Conservation (phyloP, 1,140 invertebrate species). For the Bombus breviceps region DNA sequence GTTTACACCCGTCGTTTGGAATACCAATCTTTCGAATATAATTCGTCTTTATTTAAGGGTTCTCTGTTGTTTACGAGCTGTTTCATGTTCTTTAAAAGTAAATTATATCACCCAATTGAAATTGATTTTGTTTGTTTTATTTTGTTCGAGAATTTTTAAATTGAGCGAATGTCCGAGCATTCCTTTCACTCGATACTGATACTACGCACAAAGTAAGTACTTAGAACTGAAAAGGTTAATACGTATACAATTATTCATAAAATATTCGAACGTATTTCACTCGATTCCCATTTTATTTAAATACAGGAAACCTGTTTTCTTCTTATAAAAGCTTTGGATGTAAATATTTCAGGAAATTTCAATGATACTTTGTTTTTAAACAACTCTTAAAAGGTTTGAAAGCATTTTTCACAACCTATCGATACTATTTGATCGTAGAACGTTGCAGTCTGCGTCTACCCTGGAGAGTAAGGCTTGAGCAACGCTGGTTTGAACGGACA, state of each 20-base stretch:
- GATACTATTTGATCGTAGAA: neutral
- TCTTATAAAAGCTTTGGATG: too few relatives aligned
- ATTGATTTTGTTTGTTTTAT: too few relatives aligned
- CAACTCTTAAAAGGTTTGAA: neutral
- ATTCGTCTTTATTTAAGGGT: neutral
- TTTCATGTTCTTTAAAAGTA: neutral
- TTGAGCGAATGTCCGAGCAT: neutral
- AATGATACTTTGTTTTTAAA: neutral
- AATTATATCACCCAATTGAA: neutral
- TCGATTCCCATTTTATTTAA: neutral
- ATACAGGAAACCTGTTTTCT: too few relatives aligned
- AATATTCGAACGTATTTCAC: neutral
- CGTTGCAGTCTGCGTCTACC: neutral
- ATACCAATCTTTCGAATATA: too few relatives aligned
- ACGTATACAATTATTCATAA: too few relatives aligned
- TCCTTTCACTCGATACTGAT: too few relatives aligned
- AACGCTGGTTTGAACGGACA: neutral
- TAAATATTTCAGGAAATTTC: neutral
- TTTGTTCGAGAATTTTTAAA: neutral
- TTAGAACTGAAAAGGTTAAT: neutral
- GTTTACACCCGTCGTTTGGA: neutral
- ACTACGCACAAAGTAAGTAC: neutral
- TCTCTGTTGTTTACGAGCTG: neutral
- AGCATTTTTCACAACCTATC: neutral
- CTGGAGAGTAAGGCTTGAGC: neutral